Percentiles rank a stretch among this genome's conserved stretches.
phyloP scores from a whole-genome alignment of 2,797 vertebrate genomes.

The Avahi laniger region DNA sequence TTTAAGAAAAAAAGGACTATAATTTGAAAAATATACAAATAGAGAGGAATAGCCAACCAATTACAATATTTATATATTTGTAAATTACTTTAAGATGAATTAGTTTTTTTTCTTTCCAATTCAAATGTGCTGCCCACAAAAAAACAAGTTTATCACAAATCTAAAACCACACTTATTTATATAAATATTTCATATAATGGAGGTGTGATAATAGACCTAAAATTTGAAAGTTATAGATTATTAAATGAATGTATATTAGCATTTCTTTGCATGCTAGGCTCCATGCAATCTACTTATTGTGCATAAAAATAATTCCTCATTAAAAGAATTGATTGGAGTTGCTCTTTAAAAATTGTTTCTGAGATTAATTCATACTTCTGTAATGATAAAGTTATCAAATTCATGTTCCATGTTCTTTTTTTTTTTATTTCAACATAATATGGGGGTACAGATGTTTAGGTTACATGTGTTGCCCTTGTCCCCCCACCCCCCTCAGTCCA shows the following conservation, averaged over 20 bases:
- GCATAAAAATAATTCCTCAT: background rate
- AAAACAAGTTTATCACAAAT: background rate
- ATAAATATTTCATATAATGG: background rate
- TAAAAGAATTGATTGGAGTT: background rate
- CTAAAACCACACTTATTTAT: background rate
- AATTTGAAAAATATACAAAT: background rate
- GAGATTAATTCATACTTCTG: background rate
- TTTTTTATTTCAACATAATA: no score
- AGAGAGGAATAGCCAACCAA: background rate
- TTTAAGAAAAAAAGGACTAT: rapidly evolving
- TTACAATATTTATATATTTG: background rate
- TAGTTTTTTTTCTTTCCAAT: background rate
- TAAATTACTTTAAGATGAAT: background rate
- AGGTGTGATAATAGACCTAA: background rate
- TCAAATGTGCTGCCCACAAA: background rate
- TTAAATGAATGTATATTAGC: background rate
- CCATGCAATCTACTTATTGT: background rate
- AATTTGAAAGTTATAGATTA: background rate
- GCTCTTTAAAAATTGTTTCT: background rate
- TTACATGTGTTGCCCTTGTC: no score
- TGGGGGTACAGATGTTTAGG: no score
- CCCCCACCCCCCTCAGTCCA: no score
- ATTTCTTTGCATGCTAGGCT: background rate
- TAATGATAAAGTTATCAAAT: background rate
- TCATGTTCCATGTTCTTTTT: background rate